Conservation (phyloP, 2,888 invertebrate species). For the Agrotis ipsilon region DNA sequence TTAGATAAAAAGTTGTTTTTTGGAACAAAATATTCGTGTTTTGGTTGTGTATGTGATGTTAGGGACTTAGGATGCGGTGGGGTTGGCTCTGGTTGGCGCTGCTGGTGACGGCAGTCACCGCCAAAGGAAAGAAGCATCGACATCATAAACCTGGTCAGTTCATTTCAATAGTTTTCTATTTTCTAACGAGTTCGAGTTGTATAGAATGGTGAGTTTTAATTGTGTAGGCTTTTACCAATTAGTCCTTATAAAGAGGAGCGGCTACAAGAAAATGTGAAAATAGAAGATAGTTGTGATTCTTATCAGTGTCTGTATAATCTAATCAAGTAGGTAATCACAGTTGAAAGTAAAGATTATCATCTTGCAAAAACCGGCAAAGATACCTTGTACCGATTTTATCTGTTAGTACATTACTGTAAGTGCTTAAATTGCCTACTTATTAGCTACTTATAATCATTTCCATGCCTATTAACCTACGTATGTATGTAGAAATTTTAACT, state of each 20-base stretch:
- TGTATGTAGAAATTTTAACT: too few species aligned
- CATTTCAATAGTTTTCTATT: not conserved
- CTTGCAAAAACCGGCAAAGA: not conserved
- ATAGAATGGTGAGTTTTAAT: not conserved
- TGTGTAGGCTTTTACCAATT: not conserved
- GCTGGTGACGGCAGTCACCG: constrained; percentile 79
- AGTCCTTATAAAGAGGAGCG: not conserved
- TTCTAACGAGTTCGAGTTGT: too few species aligned
- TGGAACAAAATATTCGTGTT: constrained; percentile 54
- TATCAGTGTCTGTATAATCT: not conserved
- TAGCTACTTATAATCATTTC: too few species aligned
- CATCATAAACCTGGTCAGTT: constrained; percentile 85
- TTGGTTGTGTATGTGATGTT: constrained; percentile 73
- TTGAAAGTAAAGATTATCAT: not conserved
- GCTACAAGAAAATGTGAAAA: not conserved
- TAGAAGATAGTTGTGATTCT: not conserved
- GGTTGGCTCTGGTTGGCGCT: constrained; percentile 74
- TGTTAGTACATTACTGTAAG: too few species aligned
- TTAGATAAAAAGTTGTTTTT: constrained; percentile 62
- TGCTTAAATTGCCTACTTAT: too few species aligned
- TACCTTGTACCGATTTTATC: not conserved
- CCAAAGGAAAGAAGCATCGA: constrained; percentile 83
- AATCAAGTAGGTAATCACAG: not conserved
- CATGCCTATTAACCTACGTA: too few species aligned
- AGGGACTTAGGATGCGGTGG: constrained; percentile 77